phyloP scores from a whole-genome alignment of 1,140 invertebrate genomes.

The Liolophura sinensis region DNA sequence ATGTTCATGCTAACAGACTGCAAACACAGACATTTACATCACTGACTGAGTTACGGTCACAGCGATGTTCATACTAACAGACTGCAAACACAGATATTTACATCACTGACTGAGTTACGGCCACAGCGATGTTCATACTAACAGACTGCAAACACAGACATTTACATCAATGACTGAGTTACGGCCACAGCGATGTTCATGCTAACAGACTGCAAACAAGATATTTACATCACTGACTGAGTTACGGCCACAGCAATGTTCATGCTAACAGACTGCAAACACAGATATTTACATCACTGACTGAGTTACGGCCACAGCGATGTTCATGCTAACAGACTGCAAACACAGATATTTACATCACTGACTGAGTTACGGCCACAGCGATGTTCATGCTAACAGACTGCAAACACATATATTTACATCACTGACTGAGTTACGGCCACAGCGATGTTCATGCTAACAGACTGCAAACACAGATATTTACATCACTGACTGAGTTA shows the following conservation, averaged over 20 bases:
- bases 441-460: constrained; percentile 77
- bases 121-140: constrained; percentile 76
- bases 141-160: constrained; percentile 63
- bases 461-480: constrained; percentile 59
- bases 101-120: no score
- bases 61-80: constrained; percentile 75
- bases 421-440: no score
- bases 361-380: no score
- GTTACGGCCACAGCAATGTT: constrained; percentile 82
- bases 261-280: constrained; percentile 66
- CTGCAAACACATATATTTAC: constrained; percentile 55
- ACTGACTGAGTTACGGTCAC: no score
- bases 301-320: constrained; percentile 79
- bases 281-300: no score
- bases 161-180: no score
- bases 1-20: constrained; percentile 75
- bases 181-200: constrained; percentile 81
- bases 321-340: constrained; percentile 73
- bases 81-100: constrained; percentile 58
- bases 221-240: no score
- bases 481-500: no score
- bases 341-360: no score
- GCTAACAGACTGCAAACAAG: constrained; percentile 64
- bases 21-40: constrained; percentile 19
- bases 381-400: constrained; percentile 76